Base-by-base conservation (phyloP, 2,113 vertebrate species). In the Otolemur garnettii region DNA sequence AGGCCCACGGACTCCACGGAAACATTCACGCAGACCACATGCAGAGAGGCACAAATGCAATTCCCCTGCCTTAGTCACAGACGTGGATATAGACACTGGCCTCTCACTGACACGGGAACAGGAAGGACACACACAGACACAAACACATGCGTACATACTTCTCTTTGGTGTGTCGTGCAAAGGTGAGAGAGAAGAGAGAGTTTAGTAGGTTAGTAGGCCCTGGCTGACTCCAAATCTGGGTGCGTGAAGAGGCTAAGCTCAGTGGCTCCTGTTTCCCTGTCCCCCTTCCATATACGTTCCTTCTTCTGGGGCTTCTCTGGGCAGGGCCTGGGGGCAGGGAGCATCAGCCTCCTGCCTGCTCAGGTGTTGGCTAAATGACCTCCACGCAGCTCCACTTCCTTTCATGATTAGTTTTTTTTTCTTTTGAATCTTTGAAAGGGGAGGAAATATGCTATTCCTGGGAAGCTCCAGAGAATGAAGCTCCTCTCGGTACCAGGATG, bases 111-210 rank as follows among this genome's bases (percentile, higher is more conserved):
- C 95, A 71, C 95, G 79, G 60, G 83, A 83, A 68, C 68, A 84
- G 72, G 38, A 74, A 50, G 82, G 82, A 57, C 89, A 72, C 18
- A 50, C 42, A 93, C 82, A 69, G 62, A 90, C 59, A 89, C 42
- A 83, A n/a, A 86, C 59, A 89, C 90, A 89, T 81, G 77, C 84
- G 17, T 80, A 75, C 92, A 71, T 87, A 86, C 93, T 80, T 88
- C 93, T 95, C 85, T 95, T 87, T 79, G 96, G 64, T 3, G 7
- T 55, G 79, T 94, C 96, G 96, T 96, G 97, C 97, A 80, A 53
- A 74, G 77, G 87, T 1, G 2, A 81, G 69, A 91, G 87, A 81
- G 42, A 57, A 89, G 17, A 95, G 69, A 59, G 59, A 78, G 57
- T 78, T 91, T 33, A 91, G 89, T 12, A 42, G 90, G 75, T 90